Base-by-base conservation (phyloP, 2,797 vertebrate genomes). In the Hippocampus kuda region DNA sequence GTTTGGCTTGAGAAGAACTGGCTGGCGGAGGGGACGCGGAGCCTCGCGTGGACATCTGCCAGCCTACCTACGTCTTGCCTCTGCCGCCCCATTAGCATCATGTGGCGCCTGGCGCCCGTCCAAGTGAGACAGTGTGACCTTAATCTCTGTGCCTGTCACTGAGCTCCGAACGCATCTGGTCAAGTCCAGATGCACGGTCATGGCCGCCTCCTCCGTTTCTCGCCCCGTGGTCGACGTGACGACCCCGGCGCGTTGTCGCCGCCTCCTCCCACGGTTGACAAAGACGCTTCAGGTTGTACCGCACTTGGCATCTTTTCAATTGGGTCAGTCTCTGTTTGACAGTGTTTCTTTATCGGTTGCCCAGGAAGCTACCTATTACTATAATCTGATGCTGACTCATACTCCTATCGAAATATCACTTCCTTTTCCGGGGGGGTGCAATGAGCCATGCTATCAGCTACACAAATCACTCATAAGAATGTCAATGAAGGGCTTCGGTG, bases 51-150 rank as follows among this genome's bases (percentile, higher is more conserved):
- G 27, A 77, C 80, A 79, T 84, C 77, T 81, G 78, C 77, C 80
- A 77, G 63, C 68, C 70, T 68, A 77, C 69, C 79, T 76, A 42
- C 67, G 66, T 68, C 71, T 66, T 73, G 53, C 0, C 54, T 69
- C 72, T 74, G 81, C 80, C 71, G 78, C 60, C 53, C 79, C 79
- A 83, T 87, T 88, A 87, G 83, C 81, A 79, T 85, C 84, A 81
- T 82, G 80, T 81, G 70, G 77, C 71, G 67, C 59, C 71, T 87
- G 81, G 82, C 79, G 2, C 69, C 81, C 68, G 78, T 86, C 88
- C 88, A 85, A 70, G 70, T 79, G 70, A 82, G 75, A 82, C 84
- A 85, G 76, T 24, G 75, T 46, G 70, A 85, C 81, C 83, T 81
- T 84, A 87, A 89, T 90, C 82, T 77, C 76, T 48, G 69, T 10